Conservation (phyloP, 2,888 invertebrate species). For the Zhengitettix transpicula region DNA sequence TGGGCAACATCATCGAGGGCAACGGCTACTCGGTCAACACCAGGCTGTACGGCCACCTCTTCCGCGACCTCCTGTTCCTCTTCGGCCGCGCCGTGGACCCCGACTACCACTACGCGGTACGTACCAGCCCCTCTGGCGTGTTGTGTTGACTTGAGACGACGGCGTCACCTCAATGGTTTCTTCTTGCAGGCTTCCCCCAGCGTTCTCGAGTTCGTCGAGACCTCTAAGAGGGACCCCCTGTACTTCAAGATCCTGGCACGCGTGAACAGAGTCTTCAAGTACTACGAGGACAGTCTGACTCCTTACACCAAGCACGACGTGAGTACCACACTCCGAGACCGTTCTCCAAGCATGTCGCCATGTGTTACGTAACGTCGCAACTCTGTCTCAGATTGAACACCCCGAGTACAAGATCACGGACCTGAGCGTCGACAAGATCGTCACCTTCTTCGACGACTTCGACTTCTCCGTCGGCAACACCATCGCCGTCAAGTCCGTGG, state of each 20-base stretch:
- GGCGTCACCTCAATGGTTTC: background rate
- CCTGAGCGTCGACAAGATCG: conserved; percentile 42
- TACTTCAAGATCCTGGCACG: conserved; percentile 51
- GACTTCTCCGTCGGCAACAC: conserved; percentile 42
- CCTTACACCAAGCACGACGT: conserved; percentile 17
- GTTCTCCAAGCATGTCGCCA: no score
- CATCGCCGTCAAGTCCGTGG: conserved; percentile 28
- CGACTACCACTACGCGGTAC: conserved; percentile 2
- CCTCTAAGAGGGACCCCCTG: conserved; percentile 47
- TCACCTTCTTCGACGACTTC: conserved; percentile 41
- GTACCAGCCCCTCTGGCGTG: background rate
- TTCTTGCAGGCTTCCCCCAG: conserved; percentile 36
- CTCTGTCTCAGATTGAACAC: conserved; percentile 28
- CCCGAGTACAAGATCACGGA: conserved; percentile 37
- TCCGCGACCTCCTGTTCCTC: conserved; percentile 17
- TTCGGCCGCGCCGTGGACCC: conserved; percentile 3
- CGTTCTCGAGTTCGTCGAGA: conserved; percentile 46
- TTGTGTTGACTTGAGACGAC: background rate
- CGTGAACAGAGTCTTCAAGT: conserved; percentile 36
- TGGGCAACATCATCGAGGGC: conserved; percentile 24
- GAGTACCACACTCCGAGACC: conserved; percentile 5
- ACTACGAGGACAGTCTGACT: conserved; percentile 34
- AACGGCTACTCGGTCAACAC: conserved; percentile 20
- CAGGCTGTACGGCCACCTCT: conserved; percentile 27
- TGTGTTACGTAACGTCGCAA: background rate